A percentile compares a stretch with the other conserved stretches of the same genome.
These are phyloP conservation scores for Gerris lacustris DNA, from an alignment of 2,888 invertebrate genomes.

Conservation along the genomic window DNA sequence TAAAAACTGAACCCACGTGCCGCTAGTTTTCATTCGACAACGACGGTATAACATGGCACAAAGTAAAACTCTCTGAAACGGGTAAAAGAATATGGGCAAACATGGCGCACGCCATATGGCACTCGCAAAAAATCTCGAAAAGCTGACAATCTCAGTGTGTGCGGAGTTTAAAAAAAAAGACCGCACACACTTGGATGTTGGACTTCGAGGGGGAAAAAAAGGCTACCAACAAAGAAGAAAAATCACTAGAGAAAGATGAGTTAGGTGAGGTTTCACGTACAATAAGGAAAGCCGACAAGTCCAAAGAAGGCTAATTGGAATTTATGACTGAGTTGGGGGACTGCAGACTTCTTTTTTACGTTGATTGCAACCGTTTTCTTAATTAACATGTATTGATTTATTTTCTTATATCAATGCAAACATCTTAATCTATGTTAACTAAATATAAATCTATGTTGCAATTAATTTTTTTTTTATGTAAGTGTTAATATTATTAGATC, in stretches of 20 bases:
- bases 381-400: too few species aligned
- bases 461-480: too few species aligned
- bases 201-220: not conserved
- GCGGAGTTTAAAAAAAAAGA: not conserved
- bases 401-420: too few species aligned
- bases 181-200: not conserved
- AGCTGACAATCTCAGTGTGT: too few species aligned
- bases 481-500: too few species aligned
- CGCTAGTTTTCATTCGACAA: too few species aligned
- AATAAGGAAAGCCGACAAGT: not conserved
- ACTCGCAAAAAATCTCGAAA: not conserved
- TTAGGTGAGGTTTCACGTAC: not conserved
- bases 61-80: too few species aligned
- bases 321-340: not conserved
- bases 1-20: too few species aligned
- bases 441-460: too few species aligned
- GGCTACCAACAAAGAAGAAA: not conserved
- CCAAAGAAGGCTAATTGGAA: constrained; percentile 3
- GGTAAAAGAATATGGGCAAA: not conserved
- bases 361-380: too few species aligned
- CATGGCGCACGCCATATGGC: not conserved
- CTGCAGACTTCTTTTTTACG: not conserved
- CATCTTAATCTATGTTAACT: too few species aligned
- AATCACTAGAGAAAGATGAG: not conserved
- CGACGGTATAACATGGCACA: too few species aligned